A percentile compares a stretch with the other conserved stretches of the same genome.
Evolutionary conservation across 2,797 vertebrate species (phyloP).

Genomic region (Bucorvus abyssinicus): DNA sequence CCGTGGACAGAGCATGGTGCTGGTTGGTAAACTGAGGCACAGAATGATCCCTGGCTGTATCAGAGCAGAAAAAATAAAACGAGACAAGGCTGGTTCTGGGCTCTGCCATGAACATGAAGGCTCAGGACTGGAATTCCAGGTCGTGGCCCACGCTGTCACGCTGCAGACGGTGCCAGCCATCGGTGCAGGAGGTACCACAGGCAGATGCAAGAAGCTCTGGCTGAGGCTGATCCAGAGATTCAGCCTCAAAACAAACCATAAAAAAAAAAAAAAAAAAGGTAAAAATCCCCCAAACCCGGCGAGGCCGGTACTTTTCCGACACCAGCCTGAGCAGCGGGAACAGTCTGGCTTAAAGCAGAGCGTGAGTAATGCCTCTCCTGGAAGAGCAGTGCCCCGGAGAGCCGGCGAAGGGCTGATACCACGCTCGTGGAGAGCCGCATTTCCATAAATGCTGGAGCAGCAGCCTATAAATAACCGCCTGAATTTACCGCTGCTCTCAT

Average conservation of each 20-base stretch:
- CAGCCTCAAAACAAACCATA: not conserved
- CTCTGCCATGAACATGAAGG: fast-evolving
- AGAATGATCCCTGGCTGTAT: no score
- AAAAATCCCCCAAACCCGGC: not conserved
- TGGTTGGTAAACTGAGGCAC: not conserved
- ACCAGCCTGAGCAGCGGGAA: slow-evolving; percentile 16
- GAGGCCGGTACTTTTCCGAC: slow-evolving; percentile 18
- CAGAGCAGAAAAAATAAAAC: not conserved
- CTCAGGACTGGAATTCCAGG: not conserved
- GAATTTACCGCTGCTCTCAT: slow-evolving; percentile 75
- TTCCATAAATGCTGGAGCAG: slow-evolving; percentile 76
- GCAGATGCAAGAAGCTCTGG: not conserved
- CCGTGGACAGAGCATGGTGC: fast-evolving
- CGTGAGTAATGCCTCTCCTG: slow-evolving; percentile 54
- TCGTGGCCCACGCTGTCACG: fast-evolving
- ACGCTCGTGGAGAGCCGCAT: slow-evolving; percentile 55
- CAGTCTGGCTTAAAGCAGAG: slow-evolving; percentile 38
- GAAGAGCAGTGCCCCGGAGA: slow-evolving; percentile 39
- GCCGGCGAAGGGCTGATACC: slow-evolving; percentile 25
- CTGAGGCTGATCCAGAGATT: not conserved
- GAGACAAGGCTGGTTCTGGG: not conserved
- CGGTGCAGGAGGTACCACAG: not conserved
- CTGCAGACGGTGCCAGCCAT: not conserved
- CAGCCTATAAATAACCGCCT: slow-evolving; percentile 79
- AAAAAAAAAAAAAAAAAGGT: not conserved